Evolutionary conservation across 2,113 vertebrate species (phyloP).

Genomic region (Furnarius figulus): DNA sequence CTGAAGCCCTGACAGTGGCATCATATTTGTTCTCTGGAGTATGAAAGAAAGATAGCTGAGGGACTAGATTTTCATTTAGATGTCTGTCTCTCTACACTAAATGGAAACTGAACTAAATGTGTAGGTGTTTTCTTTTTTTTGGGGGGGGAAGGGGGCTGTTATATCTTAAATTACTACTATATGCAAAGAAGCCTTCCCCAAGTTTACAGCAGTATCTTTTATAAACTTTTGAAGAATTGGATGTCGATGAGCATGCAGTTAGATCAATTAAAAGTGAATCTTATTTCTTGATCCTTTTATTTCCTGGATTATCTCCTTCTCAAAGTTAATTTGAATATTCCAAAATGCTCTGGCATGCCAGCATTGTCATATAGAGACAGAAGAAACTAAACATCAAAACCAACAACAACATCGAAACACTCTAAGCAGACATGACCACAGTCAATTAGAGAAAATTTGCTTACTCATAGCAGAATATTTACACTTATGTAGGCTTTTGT

Average conservation of each 20-base stretch:
- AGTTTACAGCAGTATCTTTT: not conserved
- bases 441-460: not conserved
- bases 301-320: not conserved
- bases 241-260: not conserved
- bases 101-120: not conserved
- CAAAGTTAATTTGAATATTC: not conserved
- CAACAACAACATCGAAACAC: not conserved
- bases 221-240: not conserved
- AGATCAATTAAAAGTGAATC: not conserved
- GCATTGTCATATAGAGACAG: not conserved
- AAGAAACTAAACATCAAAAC: not conserved
- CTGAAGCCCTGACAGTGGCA: not conserved
- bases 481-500: not conserved
- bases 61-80: constrained; percentile 65
- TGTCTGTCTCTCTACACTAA: not conserved
- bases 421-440: not conserved
- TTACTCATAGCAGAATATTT: not conserved
- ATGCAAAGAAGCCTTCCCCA: not conserved
- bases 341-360: not conserved
- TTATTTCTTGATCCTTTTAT: not conserved
- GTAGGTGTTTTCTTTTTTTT: not conserved
- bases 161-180: not conserved
- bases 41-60: constrained; percentile 26
- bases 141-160: fast-evolving
- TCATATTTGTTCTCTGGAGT: not conserved